These are phyloP conservation scores for Pipistrellus pygmaeus DNA, from an alignment of 2,797 vertebrate genomes.

Conservation along the genomic window DNA sequence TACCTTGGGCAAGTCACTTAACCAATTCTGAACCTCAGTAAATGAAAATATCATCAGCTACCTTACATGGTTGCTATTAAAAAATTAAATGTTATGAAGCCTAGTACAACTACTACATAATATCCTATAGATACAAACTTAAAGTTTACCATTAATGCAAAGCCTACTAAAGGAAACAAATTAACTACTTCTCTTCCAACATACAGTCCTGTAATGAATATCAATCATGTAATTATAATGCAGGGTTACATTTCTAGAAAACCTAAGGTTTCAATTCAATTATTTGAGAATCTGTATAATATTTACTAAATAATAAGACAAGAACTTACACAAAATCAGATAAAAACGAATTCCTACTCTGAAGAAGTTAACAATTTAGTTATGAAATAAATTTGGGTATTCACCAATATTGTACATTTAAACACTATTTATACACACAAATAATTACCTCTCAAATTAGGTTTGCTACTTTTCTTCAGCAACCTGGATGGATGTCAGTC, in stretches of 20 bases:
- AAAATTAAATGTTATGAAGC: slow-evolving; percentile 50
- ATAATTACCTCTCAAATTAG: slow-evolving; percentile 32
- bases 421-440: slow-evolving; percentile 13
- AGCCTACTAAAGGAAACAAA: slow-evolving; percentile 56
- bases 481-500: slow-evolving; percentile 47
- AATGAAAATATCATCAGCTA: slow-evolving; percentile 29
- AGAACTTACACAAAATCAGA: slow-evolving; percentile 62
- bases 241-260: slow-evolving; percentile 66
- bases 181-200: slow-evolving; percentile 47
- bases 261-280: slow-evolving; percentile 60
- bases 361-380: slow-evolving; percentile 31
- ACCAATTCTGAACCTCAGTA: slow-evolving; percentile 49
- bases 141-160: slow-evolving; percentile 53
- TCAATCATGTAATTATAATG: slow-evolving; percentile 46
- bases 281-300: slow-evolving; percentile 29
- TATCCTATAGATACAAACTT: slow-evolving; percentile 19
- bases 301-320: slow-evolving; percentile 31
- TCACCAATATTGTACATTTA: slow-evolving; percentile 19
- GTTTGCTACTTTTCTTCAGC: slow-evolving; percentile 46
- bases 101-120: slow-evolving; percentile 21
- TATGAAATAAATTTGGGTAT: not conserved
- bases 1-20: slow-evolving; percentile 65
- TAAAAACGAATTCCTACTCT: slow-evolving; percentile 24
- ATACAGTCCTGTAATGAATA: slow-evolving; percentile 41
- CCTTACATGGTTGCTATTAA: not conserved